Evolutionary conservation across 2,888 invertebrate species (phyloP).

Genomic region (Andrena bicolor): DNA sequence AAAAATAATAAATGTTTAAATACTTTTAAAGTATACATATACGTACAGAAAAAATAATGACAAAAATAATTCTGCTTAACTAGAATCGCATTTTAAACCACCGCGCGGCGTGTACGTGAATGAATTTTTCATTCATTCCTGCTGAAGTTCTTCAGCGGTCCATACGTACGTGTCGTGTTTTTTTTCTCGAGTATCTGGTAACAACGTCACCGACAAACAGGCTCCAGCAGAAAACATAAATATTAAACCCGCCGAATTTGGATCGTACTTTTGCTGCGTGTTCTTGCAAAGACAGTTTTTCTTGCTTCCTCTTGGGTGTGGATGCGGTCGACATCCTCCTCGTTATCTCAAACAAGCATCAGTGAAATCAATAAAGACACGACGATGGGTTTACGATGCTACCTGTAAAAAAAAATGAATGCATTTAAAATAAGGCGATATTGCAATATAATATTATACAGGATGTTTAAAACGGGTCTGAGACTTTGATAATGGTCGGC

Average conservation of each 20-base stretch:
- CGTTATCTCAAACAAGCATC: conserved; percentile 37
- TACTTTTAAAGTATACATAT: too few relatives aligned
- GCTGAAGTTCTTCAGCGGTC: not conserved
- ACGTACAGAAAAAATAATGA: too few relatives aligned
- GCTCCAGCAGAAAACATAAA: conserved; percentile 45
- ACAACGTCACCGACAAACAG: conserved; percentile 51
- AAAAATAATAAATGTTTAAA: too few relatives aligned
- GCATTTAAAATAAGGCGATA: not conserved
- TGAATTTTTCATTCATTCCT: conserved; percentile 4
- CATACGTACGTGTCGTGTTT: not conserved
- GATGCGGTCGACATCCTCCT: conserved; percentile 26
- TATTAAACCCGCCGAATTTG: conserved; percentile 51
- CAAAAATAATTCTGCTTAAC: not conserved
- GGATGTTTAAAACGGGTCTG: too few relatives aligned
- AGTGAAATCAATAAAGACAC: conserved; percentile 4
- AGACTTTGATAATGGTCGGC: too few relatives aligned
- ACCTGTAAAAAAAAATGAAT: not conserved
- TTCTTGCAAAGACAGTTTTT: conserved; percentile 28
- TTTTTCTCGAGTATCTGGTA: conserved; percentile 34
- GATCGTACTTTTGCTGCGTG: conserved; percentile 6
- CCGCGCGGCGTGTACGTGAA: not conserved
- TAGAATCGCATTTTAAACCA: not conserved
- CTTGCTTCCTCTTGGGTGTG: not conserved
- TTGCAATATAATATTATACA: not conserved
- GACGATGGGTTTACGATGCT: conserved; percentile 14